Base-by-base conservation (phyloP, 92 coral and sea anemone genomes). In the Porites evermanni region DNA sequence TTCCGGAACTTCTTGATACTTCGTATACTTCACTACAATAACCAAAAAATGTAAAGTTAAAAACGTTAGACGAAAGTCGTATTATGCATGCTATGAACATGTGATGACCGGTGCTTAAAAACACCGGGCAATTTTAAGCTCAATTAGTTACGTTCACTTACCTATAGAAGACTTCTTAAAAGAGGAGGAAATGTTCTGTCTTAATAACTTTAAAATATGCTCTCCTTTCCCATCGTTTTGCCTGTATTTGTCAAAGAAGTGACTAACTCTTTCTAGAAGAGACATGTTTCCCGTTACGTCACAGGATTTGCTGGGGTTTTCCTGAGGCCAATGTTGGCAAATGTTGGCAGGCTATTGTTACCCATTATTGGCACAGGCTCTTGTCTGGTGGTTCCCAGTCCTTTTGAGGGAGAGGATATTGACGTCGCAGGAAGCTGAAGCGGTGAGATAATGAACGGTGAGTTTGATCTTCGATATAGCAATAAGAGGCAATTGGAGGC, bases 1-100 rank as follows among this genome's bases (percentile, higher is more conserved):
- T 18, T 83, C 80, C 63, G 87, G 87, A 2, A 83, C 71, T 19
- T 83, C 87, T 20, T 24, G n/a, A 65, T 83, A 83, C 80, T 72
- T 83, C 17, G 87, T 21, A 32, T 83, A 83, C 14, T 74, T 64
- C 44, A 72, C 87, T 83, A 12, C 10, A 32, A 14, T 7, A 32
- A 72, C 20, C 26, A 51, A 18, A 1, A 54, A 50, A 53, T 26
- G 17, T 2, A 29, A 12, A 61, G 7, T 44, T 29, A n/a, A 64
- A 75, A 51, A 23, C 7, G 12, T 10, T 13, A 51, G 50, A n/a
- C 19, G 17, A 76, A 56, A 59, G 14, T 13, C 51, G 67, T 12
- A 63, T 14, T 11, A 56, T 11, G 8, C 61, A 56, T 11, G 17
- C 61, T 8, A 8, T 2, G 12, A 54, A 1, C 11, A 54, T 10